Base-by-base conservation (phyloP, 2,797 vertebrate species). In the Coccyzus lansbergi region DNA sequence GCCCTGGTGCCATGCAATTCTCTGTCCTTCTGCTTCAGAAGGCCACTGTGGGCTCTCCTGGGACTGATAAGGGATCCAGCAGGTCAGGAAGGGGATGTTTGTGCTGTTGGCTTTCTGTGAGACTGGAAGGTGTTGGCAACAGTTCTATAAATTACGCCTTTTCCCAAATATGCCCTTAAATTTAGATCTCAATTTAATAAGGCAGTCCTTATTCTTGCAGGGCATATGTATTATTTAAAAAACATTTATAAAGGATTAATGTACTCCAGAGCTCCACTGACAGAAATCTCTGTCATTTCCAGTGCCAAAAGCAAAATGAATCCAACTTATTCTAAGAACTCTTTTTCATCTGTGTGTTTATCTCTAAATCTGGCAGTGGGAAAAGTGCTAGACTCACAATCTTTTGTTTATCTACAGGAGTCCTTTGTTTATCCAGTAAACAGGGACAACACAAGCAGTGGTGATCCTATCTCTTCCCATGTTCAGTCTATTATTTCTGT, bases 171-270 rank as follows among this genome's bases (percentile, higher is more conserved):
- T 24, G 64, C 56, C 56, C 90, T 94, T 92, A 88, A 82, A 92
- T 93, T 92, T 92, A 93, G 83, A 93, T 83, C 59, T 92, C 63
- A 34, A 36, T 94, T 93, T 93, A 90, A 92, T 91, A 91, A 91
- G 77, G 59, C 80, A 91, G 40, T 67, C 11, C 25, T 92, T 95
- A 44, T 92, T 94, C 88, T 94, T 94, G 72, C 88, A 80, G 88
- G 81, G 90, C 74, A 93, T 60, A 96, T 95, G 70, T 52, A 94
- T 96, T 94, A 95, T 95, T 96, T 80, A 95, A 94, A 94, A 94
- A 94, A 84, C 86, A 84, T 93, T 94, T 95, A 94, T 94, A 94
- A 94, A 95, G 96, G 86, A 94, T 96, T 96, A 92, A 94, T 84
- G 74, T 83, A 95, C 93, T 94, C 63, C 2, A 9, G 87, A 96